A percentile compares a stretch with the other conserved stretches of the same genome.
These are phyloP conservation scores for Scaptomyza caliginosa DNA, from an alignment of 2,888 invertebrate species.

Conservation along the genomic window DNA sequence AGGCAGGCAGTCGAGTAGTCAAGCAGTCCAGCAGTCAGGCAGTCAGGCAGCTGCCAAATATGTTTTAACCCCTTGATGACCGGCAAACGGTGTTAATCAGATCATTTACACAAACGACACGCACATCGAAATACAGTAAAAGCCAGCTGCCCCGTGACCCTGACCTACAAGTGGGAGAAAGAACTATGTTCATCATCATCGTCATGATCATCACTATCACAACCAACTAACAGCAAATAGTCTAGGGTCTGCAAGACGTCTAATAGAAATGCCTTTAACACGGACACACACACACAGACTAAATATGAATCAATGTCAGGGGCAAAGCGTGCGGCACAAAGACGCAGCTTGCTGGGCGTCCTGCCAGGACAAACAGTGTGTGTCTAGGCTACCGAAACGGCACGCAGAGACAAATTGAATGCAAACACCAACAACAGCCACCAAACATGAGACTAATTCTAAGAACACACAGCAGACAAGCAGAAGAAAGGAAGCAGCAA, in stretches of 20 bases:
- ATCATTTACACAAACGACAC: constrained; percentile 66
- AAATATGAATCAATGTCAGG: constrained; percentile 82
- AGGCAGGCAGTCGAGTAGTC: not conserved
- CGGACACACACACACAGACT: constrained; percentile 12
- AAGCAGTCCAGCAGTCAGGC: not conserved
- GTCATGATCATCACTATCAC: not conserved
- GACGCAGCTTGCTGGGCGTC: constrained; percentile 75
- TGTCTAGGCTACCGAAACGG: constrained; percentile 62
- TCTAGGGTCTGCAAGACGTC: constrained; percentile 18
- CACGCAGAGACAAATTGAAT: constrained; percentile 76
- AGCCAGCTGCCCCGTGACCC: constrained; percentile 28
- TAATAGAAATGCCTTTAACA: constrained; percentile 45
- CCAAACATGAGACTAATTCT: constrained; percentile 63
- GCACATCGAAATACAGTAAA: constrained; percentile 32
- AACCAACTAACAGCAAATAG: constrained; percentile 8
- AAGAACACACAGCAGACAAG: constrained; percentile 48
- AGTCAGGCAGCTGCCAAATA: constrained; percentile 7
- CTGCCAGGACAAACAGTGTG: constrained; percentile 59
- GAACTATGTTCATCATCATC: constrained; percentile 15
- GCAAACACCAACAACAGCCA: constrained; percentile 62
- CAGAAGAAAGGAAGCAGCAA: constrained; percentile 33
- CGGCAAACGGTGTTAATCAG: constrained; percentile 67
- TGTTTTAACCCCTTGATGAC: constrained; percentile 69
- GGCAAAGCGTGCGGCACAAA: constrained; percentile 75
- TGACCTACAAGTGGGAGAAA: constrained; percentile 51